Base-by-base conservation (phyloP, 1,140 invertebrate species). In the Drosophila melanica region DNA sequence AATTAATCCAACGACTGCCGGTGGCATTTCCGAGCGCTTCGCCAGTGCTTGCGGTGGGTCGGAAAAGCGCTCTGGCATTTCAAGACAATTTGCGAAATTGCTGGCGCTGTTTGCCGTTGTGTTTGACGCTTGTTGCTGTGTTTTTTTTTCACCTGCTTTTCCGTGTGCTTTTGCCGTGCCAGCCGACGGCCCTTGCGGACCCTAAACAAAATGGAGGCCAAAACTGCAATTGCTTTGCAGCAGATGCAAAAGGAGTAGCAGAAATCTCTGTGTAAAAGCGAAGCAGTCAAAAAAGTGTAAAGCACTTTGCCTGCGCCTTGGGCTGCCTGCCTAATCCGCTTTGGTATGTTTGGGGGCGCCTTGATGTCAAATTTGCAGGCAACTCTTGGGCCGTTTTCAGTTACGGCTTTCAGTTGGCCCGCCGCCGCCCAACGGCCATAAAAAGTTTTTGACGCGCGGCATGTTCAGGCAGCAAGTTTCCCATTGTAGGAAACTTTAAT, bases 1-100 rank as follows among this genome's bases (percentile, higher is more conserved):
- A 87, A 87, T 87, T 87, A 87, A 87, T 87, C 84, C 82, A 82
- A 89, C 84, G 79, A 87, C 79, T 89, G 82, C 84, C 72, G 76
- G 33, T 51, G 72, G 84, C 82, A 73, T 82, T 82, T 86, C 82
- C 82, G 79, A 87, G 79, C 72, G 65, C 77, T 81, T 75, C 53
- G 60, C 78, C 62, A 64, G 60, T 69, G 11, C 62, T 77, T 82
- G 55, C 55, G 77, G 48, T 79, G 71, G 58, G 59, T 57, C n/a
- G 64, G 35, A 44, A 75, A 77, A 81, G 70, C 79, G 69, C 76
- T 81, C 75, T 67, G 51, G 68, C 76, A 74, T 87, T 86, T 81
- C 75, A 87, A 87, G 82, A 87, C 82, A 86, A 27, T 86, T 87
- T 87, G 76, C 79, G 42, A 87, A 87, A 87, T 87, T 87, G 82